Conservation (phyloP, 2,888 invertebrate genomes). For the Ischnura elegans region DNA sequence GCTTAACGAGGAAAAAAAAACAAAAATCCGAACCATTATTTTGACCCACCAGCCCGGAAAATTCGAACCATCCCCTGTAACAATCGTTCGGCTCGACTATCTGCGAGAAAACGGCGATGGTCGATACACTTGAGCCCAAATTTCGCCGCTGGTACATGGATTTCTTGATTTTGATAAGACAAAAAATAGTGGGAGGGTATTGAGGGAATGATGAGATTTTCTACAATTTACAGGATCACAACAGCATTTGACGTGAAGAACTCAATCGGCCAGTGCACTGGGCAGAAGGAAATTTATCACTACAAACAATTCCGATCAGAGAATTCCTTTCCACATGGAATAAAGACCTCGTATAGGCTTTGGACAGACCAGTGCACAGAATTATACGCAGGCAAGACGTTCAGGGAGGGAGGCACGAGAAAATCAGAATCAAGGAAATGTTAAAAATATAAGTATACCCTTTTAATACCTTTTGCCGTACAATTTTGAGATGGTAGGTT, state of each 20-base stretch:
- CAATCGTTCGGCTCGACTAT: neutral
- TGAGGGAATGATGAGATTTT: neutral
- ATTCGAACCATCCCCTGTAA: neutral
- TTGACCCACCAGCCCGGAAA: conserved; percentile 9
- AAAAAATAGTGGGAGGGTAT: neutral
- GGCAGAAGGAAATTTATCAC: no score
- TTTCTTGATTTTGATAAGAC: neutral
- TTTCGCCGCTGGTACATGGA: neutral
- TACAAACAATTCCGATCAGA: no score
- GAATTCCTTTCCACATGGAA: no score
- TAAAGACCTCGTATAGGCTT: no score
- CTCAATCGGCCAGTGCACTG: no score
- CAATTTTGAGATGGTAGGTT: no score
- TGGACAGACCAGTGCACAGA: no score
- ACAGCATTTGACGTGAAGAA: neutral
- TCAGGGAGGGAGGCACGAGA: no score
- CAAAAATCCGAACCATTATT: neutral
- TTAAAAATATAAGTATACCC: no score
- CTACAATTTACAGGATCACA: neutral
- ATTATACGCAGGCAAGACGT: no score
- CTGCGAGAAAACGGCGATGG: conserved; percentile 3
- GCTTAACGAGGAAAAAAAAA: neutral
- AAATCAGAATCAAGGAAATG: no score
- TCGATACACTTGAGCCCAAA: neutral
- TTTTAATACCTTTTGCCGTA: no score